Conservation (phyloP, 2,888 invertebrate species). For the Cantharis nigra region DNA sequence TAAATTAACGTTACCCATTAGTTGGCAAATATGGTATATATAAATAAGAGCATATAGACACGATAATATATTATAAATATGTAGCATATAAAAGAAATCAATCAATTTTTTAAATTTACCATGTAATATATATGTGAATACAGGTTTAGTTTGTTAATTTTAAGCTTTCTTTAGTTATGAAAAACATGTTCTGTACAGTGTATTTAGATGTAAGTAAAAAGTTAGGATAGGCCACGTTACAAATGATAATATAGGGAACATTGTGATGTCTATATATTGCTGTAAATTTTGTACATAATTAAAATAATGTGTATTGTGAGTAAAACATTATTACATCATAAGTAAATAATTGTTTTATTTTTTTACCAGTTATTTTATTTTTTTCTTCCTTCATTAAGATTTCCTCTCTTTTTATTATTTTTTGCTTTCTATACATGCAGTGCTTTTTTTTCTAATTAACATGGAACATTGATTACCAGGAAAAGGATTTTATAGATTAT, state of each 20-base stretch:
- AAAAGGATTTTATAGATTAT: too few species aligned
- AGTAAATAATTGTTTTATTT: conserved; percentile 16
- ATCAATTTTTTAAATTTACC: conserved; percentile 54
- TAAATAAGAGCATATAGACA: conserved; percentile 52
- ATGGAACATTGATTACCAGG: too few species aligned
- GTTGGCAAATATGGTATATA: conserved; percentile 52
- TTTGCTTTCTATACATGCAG: background rate
- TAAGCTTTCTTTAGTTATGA: conserved; percentile 51
- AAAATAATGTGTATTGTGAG: conserved; percentile 59
- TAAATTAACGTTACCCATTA: conserved; percentile 54
- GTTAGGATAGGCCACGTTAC: conserved; percentile 53
- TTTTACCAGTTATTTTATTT: background rate
- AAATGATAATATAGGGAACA: conserved; percentile 57
- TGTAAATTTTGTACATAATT: conserved; percentile 61
- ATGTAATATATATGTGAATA: conserved; percentile 57
- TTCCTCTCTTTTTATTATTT: background rate
- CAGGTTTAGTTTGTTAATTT: conserved; percentile 52
- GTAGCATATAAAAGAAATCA: conserved; percentile 52
- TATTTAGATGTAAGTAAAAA: conserved; percentile 55
- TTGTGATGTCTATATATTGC: conserved; percentile 59
- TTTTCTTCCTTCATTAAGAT: background rate
- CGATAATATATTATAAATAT: conserved; percentile 52
- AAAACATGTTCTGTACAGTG: conserved; percentile 56
- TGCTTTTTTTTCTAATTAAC: too few species aligned
- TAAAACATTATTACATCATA: conserved; percentile 56